Conservation (phyloP, 2,113 vertebrate genomes). For the Passerina amoena region DNA sequence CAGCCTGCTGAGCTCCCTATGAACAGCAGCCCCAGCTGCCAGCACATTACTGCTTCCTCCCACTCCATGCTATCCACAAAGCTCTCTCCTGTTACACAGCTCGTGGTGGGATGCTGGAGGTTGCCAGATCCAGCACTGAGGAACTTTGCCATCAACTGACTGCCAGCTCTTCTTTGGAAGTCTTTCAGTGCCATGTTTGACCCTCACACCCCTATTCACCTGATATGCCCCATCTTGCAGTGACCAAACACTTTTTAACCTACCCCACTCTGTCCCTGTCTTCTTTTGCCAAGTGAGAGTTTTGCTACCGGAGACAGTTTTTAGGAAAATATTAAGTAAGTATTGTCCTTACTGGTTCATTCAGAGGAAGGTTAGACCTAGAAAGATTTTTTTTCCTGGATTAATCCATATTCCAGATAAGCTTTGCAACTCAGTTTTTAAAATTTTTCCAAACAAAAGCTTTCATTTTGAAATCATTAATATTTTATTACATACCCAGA, state of each 20-base stretch:
- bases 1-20: not conserved
- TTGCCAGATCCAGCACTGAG: not conserved
- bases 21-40: not conserved
- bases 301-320: not conserved
- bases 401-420: not conserved
- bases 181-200: not conserved
- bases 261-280: not conserved
- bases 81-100: not conserved
- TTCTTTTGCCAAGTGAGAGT: not conserved
- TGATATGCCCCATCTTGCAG: not conserved
- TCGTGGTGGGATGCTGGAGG: fast-evolving
- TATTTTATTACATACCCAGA: not conserved
- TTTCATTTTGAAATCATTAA: not conserved
- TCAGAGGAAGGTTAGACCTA: not conserved
- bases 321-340: not conserved
- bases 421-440: not conserved
- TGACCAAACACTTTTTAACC: not conserved
- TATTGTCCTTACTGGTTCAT: not conserved
- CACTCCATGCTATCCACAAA: not conserved
- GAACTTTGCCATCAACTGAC: not conserved
- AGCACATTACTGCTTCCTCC: fast-evolving
- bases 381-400: not conserved
- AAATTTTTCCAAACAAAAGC: not conserved
- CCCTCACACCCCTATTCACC: not conserved
- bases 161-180: not conserved